These are phyloP conservation scores for Lycophotia porphyrea DNA, from an alignment of 2,888 invertebrate genomes.

Conservation along the genomic window DNA sequence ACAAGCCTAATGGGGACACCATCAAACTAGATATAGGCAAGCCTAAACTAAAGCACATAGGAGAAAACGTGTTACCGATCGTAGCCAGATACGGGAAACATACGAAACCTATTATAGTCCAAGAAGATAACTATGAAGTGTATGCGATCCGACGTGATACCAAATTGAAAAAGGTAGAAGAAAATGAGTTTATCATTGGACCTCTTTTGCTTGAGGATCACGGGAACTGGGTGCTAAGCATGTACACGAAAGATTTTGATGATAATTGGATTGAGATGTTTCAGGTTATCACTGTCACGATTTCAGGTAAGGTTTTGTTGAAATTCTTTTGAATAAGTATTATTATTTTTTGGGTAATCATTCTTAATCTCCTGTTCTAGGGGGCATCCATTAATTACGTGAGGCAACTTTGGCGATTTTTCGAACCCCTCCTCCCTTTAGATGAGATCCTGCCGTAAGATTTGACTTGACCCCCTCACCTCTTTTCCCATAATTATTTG, in stretches of 20 bases:
- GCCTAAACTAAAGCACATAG: slow-evolving; percentile 32
- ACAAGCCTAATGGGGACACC: slow-evolving; percentile 77
- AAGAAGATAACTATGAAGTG: slow-evolving; percentile 60
- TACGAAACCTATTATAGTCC: slow-evolving; percentile 48
- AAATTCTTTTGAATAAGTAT: not conserved
- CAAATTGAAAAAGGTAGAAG: slow-evolving; percentile 64
- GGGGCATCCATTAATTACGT: too few relatives aligned
- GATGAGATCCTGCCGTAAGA: too few relatives aligned
- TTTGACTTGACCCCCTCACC: too few relatives aligned
- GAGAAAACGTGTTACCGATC: slow-evolving; percentile 2
- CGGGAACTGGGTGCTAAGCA: slow-evolving; percentile 85
- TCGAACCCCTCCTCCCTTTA: too few relatives aligned
- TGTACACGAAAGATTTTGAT: slow-evolving; percentile 71
- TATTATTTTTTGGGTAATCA: not conserved
- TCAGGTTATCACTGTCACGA: slow-evolving; percentile 81
- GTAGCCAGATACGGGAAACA: slow-evolving; percentile 35
- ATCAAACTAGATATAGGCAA: slow-evolving; percentile 67
- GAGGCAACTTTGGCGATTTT: too few relatives aligned
- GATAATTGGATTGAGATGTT: slow-evolving; percentile 78
- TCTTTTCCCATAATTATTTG: too few relatives aligned
- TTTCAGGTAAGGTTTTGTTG: slow-evolving; percentile 73
- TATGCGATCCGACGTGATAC: slow-evolving; percentile 21
- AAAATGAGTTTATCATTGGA: slow-evolving; percentile 80
- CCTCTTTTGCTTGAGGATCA: slow-evolving; percentile 78
- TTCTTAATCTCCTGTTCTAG: too few relatives aligned